These are phyloP conservation scores for Myotis lucifugus DNA, from an alignment of 2,113 vertebrate genomes.

Conservation along the genomic window DNA sequence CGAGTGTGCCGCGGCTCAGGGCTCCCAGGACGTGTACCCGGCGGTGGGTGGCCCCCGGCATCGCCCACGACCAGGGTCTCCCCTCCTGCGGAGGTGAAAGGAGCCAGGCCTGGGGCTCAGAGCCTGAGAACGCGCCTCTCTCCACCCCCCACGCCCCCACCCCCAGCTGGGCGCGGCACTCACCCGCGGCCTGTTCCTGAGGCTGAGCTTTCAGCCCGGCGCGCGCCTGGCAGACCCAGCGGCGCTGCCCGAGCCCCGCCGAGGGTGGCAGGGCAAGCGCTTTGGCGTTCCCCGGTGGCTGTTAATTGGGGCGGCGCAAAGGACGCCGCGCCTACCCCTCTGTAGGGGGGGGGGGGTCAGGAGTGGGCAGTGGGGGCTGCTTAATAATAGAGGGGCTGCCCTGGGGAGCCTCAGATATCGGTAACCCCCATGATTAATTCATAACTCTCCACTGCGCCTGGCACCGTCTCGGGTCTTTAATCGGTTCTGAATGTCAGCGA, in stretches of 20 bases:
- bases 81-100: neutral
- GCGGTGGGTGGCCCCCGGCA: neutral
- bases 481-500: slow-evolving; percentile 75
- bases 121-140: neutral
- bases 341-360: slow-evolving; percentile 19
- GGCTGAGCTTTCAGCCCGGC: slow-evolving; percentile 79
- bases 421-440: slow-evolving; percentile 79
- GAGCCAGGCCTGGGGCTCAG: neutral
- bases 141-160: neutral
- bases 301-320: slow-evolving; percentile 81
- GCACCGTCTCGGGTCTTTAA: slow-evolving; percentile 79
- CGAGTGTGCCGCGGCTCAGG: neutral
- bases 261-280: slow-evolving; percentile 81
- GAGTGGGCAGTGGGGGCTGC: slow-evolving; percentile 69
- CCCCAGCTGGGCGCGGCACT: neutral
- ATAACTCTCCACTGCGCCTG: slow-evolving; percentile 77
- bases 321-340: slow-evolving; percentile 59
- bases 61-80: neutral
- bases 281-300: slow-evolving; percentile 81
- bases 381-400: slow-evolving; percentile 79
- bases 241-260: slow-evolving; percentile 75
- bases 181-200: slow-evolving; percentile 61
- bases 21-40: neutral
- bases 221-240: slow-evolving; percentile 81
- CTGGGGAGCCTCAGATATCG: slow-evolving; percentile 78